A percentile compares a stretch with the other conserved stretches of the same genome.
These are phyloP conservation scores for Drosophila paracracens DNA, from an alignment of 2,888 invertebrate genomes.

Conservation along the genomic window DNA sequence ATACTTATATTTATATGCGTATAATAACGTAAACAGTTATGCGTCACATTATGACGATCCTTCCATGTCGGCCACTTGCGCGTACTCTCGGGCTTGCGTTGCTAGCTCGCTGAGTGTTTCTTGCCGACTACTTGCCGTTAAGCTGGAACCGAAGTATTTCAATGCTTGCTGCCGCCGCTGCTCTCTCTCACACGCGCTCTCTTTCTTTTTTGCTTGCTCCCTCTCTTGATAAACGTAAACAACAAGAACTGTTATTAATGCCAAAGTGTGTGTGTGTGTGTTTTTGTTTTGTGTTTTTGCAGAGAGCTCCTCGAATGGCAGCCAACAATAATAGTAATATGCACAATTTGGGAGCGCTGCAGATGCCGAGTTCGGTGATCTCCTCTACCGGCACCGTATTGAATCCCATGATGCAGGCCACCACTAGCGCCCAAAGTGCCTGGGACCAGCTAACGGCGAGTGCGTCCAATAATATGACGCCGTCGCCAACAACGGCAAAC, in stretches of 20 bases:
- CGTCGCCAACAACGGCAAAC: conserved; percentile 56
- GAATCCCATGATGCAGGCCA: conserved; percentile 71
- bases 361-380: conserved; percentile 76
- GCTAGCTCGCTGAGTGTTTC: conserved; percentile 74
- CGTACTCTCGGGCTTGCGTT: conserved; percentile 59
- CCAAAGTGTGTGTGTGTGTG: conserved; percentile 22
- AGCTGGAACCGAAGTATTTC: conserved; percentile 60
- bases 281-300: conserved; percentile 25
- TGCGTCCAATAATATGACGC: conserved; percentile 64
- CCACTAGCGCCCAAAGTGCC: conserved; percentile 78
- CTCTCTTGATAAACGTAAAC: conserved; percentile 55
- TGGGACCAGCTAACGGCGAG: conserved; percentile 85
- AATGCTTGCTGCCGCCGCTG: conserved; percentile 35
- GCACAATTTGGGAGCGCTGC: conserved; percentile 64
- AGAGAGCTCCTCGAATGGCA: conserved; percentile 72
- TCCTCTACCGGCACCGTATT: conserved; percentile 73
- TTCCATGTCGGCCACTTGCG: conserved; percentile 30
- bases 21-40: conserved; percentile 15
- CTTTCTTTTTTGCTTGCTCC: conserved; percentile 19
- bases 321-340: conserved; percentile 79
- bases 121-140: conserved; percentile 69
- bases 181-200: conserved; percentile 24
- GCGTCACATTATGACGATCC: conserved; percentile 47
- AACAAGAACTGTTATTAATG: conserved; percentile 44
- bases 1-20: conserved; percentile 15